Evolutionary conservation across 1,140 invertebrate species (phyloP).

Genomic region (Latrodectus geometricus): DNA sequence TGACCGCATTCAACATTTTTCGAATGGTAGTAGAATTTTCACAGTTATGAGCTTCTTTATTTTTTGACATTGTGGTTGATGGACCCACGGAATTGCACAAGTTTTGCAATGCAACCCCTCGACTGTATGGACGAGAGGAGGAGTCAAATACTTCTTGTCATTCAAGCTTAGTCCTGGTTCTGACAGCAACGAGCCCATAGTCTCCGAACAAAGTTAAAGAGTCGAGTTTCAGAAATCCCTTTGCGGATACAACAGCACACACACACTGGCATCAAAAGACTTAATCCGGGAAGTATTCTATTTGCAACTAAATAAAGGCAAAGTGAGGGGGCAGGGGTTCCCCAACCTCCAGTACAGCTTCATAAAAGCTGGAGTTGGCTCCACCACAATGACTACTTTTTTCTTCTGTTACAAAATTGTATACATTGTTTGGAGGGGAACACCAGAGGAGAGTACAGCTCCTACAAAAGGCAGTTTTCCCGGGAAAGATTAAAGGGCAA

Average conservation of each 20-base stretch:
- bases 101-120: too few relatives aligned
- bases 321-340: neutral
- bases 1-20: too few relatives aligned
- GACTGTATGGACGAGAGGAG: too few relatives aligned
- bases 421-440: slow-evolving; percentile 3
- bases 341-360: neutral
- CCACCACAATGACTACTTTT: neutral
- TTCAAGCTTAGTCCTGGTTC: neutral
- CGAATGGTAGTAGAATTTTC: too few relatives aligned
- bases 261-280: neutral
- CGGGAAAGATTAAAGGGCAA: slow-evolving; percentile 14
- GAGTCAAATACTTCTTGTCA: neutral
- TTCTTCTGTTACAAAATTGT: slow-evolving; percentile 1
- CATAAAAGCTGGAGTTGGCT: neutral
- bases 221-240: neutral
- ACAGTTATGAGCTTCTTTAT: too few relatives aligned
- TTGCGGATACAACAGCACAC: neutral
- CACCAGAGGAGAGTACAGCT: neutral
- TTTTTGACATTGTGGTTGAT: too few relatives aligned
- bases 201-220: neutral
- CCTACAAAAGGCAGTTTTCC: neutral
- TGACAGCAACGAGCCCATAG: neutral
- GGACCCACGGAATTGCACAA: too few relatives aligned
- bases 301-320: neutral
- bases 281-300: neutral